Conservation (phyloP, 1,140 invertebrate species). For the Pissodes strobi region DNA sequence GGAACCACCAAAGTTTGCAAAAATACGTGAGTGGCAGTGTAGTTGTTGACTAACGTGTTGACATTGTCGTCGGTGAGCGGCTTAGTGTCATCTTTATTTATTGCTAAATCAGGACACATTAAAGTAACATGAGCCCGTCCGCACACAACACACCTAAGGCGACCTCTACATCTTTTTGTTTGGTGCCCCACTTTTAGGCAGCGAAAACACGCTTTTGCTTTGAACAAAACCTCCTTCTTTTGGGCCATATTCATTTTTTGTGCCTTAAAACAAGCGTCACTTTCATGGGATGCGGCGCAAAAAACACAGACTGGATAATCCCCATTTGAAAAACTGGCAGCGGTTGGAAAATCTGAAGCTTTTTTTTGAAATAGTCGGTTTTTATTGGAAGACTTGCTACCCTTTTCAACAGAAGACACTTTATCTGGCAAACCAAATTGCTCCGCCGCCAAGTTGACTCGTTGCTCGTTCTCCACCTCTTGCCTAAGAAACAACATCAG, state of each 20-base stretch:
- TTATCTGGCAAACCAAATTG: slow-evolving; percentile 1
- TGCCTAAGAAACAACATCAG: slow-evolving; percentile 5
- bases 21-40: neutral
- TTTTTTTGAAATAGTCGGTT: neutral
- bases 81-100: neutral
- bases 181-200: neutral
- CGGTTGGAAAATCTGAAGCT: neutral
- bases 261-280: neutral
- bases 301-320: neutral
- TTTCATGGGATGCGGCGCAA: neutral
- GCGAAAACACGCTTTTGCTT: neutral
- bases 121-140: neutral
- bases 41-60: neutral
- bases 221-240: neutral
- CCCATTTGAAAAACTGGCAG: neutral
- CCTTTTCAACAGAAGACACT: slow-evolving; percentile 1
- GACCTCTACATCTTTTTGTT: neutral
- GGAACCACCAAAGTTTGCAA: neutral
- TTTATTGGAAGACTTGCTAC: neutral
- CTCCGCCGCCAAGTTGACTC: slow-evolving; percentile 1
- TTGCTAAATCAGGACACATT: neutral
- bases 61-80: neutral
- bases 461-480: slow-evolving; percentile 15
- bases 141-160: neutral
- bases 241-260: neutral